Conservation (phyloP, 2,113 vertebrate genomes). For the Dendrocopos noguchii region DNA sequence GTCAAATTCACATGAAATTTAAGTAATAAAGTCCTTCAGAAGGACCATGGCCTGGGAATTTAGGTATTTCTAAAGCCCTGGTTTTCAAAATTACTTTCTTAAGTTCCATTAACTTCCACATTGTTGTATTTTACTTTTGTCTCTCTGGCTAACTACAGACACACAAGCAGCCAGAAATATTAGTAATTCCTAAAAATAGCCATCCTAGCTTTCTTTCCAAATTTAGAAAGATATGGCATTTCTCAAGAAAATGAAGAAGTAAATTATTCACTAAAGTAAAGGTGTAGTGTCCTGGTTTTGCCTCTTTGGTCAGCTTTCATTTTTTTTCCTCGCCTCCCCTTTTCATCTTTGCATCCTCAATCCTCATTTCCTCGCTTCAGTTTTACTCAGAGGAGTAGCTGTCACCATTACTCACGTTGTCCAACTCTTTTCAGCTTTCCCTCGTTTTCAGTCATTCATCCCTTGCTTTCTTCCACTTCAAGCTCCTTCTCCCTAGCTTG, state of each 20-base stretch:
- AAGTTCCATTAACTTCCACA: neutral
- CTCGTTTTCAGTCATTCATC: conserved; percentile 22
- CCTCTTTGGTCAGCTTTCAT: neutral
- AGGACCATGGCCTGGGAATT: neutral
- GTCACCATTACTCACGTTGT: neutral
- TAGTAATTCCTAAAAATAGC: conserved; percentile 48
- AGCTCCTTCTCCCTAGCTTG: neutral
- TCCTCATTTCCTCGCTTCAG: neutral
- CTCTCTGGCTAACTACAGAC: neutral
- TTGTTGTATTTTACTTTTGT: neutral
- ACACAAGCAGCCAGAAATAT: neutral
- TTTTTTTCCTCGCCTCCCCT: neutral
- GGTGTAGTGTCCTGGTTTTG: conserved; percentile 17
- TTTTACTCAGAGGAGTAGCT: neutral
- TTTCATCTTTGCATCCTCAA: neutral
- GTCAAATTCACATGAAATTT: neutral
- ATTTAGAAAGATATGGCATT: conserved; percentile 24
- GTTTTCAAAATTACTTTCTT: neutral
- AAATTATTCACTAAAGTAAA: conserved; percentile 25
- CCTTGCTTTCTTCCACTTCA: conserved; percentile 18
- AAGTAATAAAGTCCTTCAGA: neutral
- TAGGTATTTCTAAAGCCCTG: neutral
- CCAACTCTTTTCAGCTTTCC: conserved; percentile 10
- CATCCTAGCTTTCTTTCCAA: conserved; percentile 1
- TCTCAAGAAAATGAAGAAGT: conserved; percentile 29